These are phyloP conservation scores for Hydropsyche betteni DNA, from an alignment of 2,888 invertebrate genomes.

Conservation along the genomic window DNA sequence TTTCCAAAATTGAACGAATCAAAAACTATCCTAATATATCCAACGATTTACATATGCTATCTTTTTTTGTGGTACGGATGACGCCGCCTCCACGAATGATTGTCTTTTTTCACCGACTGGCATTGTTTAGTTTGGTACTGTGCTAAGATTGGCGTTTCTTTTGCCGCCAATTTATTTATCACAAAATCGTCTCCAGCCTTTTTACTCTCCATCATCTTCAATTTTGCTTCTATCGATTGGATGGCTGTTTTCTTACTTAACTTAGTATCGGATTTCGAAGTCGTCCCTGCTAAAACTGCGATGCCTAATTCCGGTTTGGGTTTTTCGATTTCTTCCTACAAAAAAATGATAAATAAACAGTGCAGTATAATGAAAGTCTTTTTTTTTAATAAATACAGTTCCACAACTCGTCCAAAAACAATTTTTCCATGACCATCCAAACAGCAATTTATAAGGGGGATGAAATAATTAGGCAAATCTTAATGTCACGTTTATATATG, in stretches of 20 bases:
- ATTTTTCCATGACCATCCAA: too few species aligned
- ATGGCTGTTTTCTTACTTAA: constrained; percentile 83
- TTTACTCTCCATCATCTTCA: constrained; percentile 80
- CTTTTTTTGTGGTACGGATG: constrained; percentile 66
- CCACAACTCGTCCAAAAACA: too few species aligned
- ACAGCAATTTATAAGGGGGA: neutral
- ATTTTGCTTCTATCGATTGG: constrained; percentile 87
- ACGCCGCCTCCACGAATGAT: constrained; percentile 59
- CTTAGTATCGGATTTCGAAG: constrained; percentile 65
- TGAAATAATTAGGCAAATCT: too few species aligned
- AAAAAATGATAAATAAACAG: constrained; percentile 40
- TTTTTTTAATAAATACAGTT: too few species aligned
- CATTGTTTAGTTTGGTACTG: constrained; percentile 72
- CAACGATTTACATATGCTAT: constrained; percentile 53
- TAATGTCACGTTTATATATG: too few species aligned
- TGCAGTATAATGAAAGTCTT: neutral
- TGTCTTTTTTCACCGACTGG: constrained; percentile 58
- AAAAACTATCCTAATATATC: too few species aligned
- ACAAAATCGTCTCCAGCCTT: constrained; percentile 77
- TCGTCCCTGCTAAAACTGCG: constrained; percentile 76
- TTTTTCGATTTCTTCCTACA: constrained; percentile 78
- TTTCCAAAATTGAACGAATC: too few species aligned
- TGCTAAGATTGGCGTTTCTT: constrained; percentile 73
- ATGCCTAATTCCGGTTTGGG: constrained; percentile 80
- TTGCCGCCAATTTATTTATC: constrained; percentile 74